Evolutionary conservation across 2,113 vertebrate species (phyloP).

Genomic region (Smithornis capensis): DNA sequence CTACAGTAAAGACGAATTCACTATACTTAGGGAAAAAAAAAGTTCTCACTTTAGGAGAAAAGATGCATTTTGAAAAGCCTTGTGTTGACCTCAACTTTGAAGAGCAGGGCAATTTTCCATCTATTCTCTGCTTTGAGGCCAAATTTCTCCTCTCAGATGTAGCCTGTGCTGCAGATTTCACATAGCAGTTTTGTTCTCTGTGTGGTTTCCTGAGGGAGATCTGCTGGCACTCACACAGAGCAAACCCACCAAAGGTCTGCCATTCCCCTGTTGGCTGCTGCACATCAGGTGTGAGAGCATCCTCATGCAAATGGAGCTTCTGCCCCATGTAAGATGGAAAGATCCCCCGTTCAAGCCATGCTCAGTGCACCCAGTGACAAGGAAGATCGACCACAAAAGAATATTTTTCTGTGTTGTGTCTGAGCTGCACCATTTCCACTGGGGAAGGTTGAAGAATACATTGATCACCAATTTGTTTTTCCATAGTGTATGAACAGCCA

Average conservation of each 20-base stretch:
- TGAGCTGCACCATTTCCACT: not conserved
- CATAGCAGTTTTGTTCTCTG: not conserved
- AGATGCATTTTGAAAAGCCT: not conserved
- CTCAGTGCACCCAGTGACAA: not conserved
- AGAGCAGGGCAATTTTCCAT: not conserved
- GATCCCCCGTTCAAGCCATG: not conserved
- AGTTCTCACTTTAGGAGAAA: not conserved
- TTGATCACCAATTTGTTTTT: not conserved
- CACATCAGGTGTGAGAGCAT: not conserved
- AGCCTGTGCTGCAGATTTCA: not conserved
- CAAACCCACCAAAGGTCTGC: rapidly evolving
- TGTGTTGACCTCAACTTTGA: not conserved
- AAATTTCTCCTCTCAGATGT: not conserved
- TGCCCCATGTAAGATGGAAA: rapidly evolving
- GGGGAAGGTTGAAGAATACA: rapidly evolving
- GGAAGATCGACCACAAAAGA: not conserved
- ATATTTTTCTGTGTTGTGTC: not conserved
- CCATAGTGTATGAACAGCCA: not conserved
- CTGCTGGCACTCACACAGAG: not conserved
- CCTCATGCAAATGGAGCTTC: not conserved
- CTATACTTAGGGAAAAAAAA: not conserved
- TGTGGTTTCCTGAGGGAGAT: not conserved
- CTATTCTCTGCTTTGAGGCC: not conserved
- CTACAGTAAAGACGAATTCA: constrained; percentile 6
- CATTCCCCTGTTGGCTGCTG: not conserved